These are phyloP conservation scores for Nymphalis c-album DNA, from an alignment of 2,888 invertebrate species.

Conservation along the genomic window DNA sequence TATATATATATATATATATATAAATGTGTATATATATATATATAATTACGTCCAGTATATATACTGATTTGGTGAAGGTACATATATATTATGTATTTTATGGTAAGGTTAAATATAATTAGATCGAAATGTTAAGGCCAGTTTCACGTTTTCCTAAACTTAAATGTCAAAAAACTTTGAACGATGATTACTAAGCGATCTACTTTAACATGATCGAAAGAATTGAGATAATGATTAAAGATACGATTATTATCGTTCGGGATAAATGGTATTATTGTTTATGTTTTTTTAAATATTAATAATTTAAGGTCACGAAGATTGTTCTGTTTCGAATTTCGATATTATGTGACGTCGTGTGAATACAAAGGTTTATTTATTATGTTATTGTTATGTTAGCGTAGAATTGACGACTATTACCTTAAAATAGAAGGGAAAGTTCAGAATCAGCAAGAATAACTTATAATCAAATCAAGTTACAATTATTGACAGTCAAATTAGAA, in stretches of 20 bases:
- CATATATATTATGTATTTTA: neutral
- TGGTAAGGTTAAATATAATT: conserved; percentile 1
- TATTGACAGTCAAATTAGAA: too few relatives aligned
- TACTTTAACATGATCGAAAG: conserved; percentile 10
- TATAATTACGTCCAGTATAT: too few relatives aligned
- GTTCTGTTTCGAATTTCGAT: too few relatives aligned
- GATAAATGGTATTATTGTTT: conserved; percentile 2
- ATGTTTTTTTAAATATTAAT: neutral
- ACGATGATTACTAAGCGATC: conserved; percentile 7
- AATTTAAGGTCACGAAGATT: neutral
- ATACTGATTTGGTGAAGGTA: neutral
- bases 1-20: too few relatives aligned
- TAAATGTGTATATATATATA: too few relatives aligned
- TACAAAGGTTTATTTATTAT: too few relatives aligned
- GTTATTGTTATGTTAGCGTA: too few relatives aligned
- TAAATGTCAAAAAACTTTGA: conserved; percentile 11
- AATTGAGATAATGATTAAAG: neutral
- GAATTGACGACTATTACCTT: too few relatives aligned
- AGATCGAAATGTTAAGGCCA: conserved; percentile 7
- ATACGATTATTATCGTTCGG: neutral
- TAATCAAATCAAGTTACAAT: too few relatives aligned
- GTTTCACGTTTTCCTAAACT: conserved; percentile 1
- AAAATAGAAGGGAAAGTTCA: too few relatives aligned
- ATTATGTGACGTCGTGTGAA: too few relatives aligned
- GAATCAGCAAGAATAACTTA: too few relatives aligned